Conservation (phyloP, 2,888 invertebrate genomes). For the Tridacna crocea region DNA sequence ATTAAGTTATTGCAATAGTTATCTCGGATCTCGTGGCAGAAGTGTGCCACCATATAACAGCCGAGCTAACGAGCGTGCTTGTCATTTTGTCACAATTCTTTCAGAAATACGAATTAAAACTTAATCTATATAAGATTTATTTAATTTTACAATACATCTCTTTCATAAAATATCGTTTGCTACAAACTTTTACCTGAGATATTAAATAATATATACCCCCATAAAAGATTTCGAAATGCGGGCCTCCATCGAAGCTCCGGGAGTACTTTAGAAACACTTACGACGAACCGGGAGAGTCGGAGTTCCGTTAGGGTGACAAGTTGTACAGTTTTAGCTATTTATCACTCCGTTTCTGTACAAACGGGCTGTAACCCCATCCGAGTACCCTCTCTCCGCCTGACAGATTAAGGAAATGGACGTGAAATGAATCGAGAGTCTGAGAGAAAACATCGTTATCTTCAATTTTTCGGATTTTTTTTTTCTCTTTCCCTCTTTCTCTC, state of each 20-base stretch:
- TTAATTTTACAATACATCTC: too few relatives aligned
- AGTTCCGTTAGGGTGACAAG: constrained; percentile 57
- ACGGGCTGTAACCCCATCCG: constrained; percentile 56
- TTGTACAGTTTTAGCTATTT: constrained; percentile 53
- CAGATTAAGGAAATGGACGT: constrained; percentile 62
- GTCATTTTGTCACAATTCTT: too few relatives aligned
- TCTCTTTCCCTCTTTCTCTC: background rate
- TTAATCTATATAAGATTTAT: too few relatives aligned
- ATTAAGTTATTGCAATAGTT: too few relatives aligned
- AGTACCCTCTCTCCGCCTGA: constrained; percentile 33
- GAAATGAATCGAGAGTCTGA: constrained; percentile 51
- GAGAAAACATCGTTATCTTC: constrained; percentile 27
- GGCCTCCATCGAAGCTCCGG: constrained; percentile 16
- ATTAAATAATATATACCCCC: background rate
- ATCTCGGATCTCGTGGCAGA: too few relatives aligned
- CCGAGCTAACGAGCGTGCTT: too few relatives aligned
- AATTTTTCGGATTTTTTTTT: background rate
- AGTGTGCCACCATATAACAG: too few relatives aligned
- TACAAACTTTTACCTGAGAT: background rate
- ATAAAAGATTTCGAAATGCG: background rate
- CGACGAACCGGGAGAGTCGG: constrained; percentile 29
- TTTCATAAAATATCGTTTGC: background rate
- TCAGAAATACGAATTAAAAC: too few relatives aligned
- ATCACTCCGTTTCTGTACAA: constrained; percentile 53
- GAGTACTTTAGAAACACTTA: constrained; percentile 58